Evolutionary conservation across 2,888 invertebrate genomes (phyloP).

Genomic region (Nowickia ferox): DNA sequence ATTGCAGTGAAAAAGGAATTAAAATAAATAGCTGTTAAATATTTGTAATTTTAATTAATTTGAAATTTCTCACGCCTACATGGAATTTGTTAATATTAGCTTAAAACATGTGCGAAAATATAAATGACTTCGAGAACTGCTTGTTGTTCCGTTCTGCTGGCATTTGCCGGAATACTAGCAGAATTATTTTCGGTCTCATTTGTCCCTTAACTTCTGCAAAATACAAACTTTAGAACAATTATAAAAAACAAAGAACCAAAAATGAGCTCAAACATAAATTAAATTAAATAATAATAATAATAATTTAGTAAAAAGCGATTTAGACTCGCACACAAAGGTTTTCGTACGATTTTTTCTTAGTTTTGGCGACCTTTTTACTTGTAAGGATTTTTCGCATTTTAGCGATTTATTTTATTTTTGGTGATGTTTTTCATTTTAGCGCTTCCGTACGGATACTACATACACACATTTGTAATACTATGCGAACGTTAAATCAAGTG

Average conservation of each 20-base stretch:
- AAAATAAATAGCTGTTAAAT: not conserved
- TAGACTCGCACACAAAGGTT: no score
- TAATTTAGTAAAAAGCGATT: not conserved
- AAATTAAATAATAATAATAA: not conserved
- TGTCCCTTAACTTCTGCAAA: no score
- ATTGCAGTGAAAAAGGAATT: not conserved
- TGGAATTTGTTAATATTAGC: not conserved
- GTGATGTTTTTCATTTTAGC: no score
- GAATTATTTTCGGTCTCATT: no score
- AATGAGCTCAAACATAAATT: not conserved
- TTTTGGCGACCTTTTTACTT: not conserved
- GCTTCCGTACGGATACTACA: no score
- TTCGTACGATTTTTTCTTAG: not conserved
- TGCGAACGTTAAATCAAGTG: no score
- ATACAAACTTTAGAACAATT: no score
- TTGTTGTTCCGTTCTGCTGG: no score
- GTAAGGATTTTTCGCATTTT: no score
- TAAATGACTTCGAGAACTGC: not conserved
- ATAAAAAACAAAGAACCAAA: not conserved
- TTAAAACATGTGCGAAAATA: not conserved
- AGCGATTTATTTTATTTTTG: no score
- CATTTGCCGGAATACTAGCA: no score
- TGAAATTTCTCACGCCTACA: constrained; percentile 28
- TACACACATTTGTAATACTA: no score
- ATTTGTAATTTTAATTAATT: not conserved